Base-by-base conservation (phyloP, 2,113 vertebrate species). In the Xiphophorus couchianus region DNA sequence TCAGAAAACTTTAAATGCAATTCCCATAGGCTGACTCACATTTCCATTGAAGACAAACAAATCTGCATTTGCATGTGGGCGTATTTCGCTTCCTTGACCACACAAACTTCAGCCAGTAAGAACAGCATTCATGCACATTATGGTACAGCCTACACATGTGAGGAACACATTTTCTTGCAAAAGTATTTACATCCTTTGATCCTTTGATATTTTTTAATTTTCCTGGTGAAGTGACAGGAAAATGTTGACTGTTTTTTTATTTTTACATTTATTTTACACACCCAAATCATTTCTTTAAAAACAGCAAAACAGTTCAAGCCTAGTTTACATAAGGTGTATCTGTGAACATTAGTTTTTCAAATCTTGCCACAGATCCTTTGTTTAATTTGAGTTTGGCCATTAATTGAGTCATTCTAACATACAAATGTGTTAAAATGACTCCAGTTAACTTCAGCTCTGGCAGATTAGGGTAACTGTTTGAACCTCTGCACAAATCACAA, bases 1-100 rank as follows among this genome's bases (percentile, higher is more conserved):
- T 60, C 68, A 31, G 77, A 80, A 84, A 54, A 28, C 5, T 33
- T n/a, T 5, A 8, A 66, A 73, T 62, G 12, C 39, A 60, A 65
- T 3, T 66, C n/a, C 62, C 35, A 71, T 11, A 68, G 42, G 65
- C 44, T 69, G 13, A 25, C 37, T 15, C 72, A 42, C 60, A 78
- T 73, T 73, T 58, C 54, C 30, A 74, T 31, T 31, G 62, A 44
- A 69, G 9, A 12, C 60, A 54, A 6, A n/a, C 15, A 67, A 44
- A 60, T 29, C n/a, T 30, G 6, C 27, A 31, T n/a, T 51, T 62
- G 1, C 11, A 25, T 27, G 27, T 42, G 42, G 9, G 27, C 31
- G 30, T 62, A 62, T 72, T 63, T 48, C n/a, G 8, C 25, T 25
- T 19, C 44, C 30, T 33, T 54, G 66, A 51, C 65, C 39, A 4